Percentiles rank a stretch among this genome's conserved stretches.
These are phyloP conservation scores for Tokudaia tokunoshimensis DNA, from an alignment of 2,797 vertebrate species.

Conservation along the genomic window DNA sequence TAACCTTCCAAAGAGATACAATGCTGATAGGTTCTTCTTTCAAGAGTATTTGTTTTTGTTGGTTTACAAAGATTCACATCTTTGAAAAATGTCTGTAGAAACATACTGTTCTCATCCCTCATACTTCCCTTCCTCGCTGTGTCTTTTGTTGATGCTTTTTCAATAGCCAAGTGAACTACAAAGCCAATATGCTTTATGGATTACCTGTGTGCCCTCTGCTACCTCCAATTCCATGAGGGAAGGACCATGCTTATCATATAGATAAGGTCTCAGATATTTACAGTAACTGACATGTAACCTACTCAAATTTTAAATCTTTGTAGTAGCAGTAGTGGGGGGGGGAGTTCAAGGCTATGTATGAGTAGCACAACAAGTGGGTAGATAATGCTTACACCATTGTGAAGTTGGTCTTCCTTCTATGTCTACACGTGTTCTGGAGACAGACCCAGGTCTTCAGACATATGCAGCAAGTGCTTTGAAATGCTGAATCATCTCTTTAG, in stretches of 20 bases:
- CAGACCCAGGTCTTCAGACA: neutral
- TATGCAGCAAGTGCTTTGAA: neutral
- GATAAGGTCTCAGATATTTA: neutral
- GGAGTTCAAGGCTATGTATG: too few relatives aligned
- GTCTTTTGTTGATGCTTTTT: neutral
- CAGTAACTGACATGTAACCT: neutral
- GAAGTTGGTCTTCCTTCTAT: neutral
- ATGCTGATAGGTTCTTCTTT: neutral
- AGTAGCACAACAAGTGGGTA: neutral
- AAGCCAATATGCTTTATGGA: neutral
- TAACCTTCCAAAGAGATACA: conserved; percentile 22
- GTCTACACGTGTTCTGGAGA: neutral
- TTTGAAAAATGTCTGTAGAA: neutral
- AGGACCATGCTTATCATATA: neutral
- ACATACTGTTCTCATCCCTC: neutral
- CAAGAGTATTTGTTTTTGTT: neutral
- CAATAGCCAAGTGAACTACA: neutral
- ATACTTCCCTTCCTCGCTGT: neutral
- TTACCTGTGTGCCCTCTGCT: neutral
- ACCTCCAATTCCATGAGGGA: neutral
- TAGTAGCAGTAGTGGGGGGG: neutral
- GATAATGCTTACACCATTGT: neutral
- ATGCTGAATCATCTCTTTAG: neutral
- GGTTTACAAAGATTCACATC: neutral
- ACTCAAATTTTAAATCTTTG: too few relatives aligned